phyloP scores from a whole-genome alignment of 2,797 vertebrate species.

The Schizothorax lantsangensis region DNA sequence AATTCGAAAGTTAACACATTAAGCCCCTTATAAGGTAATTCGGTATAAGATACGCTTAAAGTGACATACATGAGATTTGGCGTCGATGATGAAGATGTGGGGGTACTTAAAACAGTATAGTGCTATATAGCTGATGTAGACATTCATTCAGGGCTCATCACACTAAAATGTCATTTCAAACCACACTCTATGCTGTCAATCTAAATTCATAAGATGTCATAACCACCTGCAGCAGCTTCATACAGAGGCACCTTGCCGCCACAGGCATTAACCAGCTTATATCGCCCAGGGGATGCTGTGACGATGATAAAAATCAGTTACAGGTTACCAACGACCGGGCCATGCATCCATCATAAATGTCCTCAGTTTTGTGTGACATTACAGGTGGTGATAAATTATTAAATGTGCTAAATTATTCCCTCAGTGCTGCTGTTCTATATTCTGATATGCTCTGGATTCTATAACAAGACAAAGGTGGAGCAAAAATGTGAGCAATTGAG shows the following conservation, averaged over 20 bases:
- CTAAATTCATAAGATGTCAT: conserved; percentile 44
- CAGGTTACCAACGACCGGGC: conserved; percentile 37
- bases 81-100: neutral
- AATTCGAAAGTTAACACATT: neutral
- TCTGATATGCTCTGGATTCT: conserved; percentile 77
- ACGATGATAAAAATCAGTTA: conserved; percentile 49
- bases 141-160: conserved; percentile 49
- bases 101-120: neutral
- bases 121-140: neutral
- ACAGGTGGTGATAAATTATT: conserved; percentile 70
- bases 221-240: conserved; percentile 42
- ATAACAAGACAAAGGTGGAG: conserved; percentile 69
- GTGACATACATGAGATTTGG: neutral
- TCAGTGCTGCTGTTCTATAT: conserved; percentile 67
- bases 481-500: conserved; percentile 17
- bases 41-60: neutral
- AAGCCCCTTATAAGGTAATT: neutral
- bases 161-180: conserved; percentile 57
- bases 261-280: conserved; percentile 50
- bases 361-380: conserved; percentile 49
- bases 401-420: conserved; percentile 75
- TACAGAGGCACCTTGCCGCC: conserved; percentile 30
- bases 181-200: conserved; percentile 48
- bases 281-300: conserved; percentile 52
- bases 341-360: conserved; percentile 46